Evolutionary conservation across 1,140 invertebrate species (phyloP).

Genomic region (Habropoda laboriosa): DNA sequence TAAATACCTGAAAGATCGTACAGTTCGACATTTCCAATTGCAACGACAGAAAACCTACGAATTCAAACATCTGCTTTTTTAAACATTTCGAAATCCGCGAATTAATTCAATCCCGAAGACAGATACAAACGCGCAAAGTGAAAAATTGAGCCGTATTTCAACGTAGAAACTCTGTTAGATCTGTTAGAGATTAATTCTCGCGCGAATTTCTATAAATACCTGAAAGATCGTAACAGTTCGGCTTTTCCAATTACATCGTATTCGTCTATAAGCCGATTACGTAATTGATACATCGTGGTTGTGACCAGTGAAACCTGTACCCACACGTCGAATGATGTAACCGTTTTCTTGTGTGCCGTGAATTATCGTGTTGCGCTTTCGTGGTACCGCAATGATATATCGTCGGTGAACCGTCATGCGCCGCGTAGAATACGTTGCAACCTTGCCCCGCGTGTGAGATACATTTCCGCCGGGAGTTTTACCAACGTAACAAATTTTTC

Average conservation of each 20-base stretch:
- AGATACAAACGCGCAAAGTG: too few species aligned
- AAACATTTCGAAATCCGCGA: too few species aligned
- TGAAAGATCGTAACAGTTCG: too few species aligned
- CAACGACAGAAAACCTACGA: too few species aligned
- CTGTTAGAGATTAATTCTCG: too few species aligned
- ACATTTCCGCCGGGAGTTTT: slow-evolving; percentile 1
- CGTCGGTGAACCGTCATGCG: not conserved
- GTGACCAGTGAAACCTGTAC: slow-evolving; percentile 22
- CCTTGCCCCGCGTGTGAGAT: not conserved
- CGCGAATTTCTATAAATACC: too few species aligned
- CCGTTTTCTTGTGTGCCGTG: slow-evolving; percentile 11
- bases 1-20: too few species aligned
- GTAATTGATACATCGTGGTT: not conserved
- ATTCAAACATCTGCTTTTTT: too few species aligned
- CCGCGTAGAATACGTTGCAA: slow-evolving; percentile 1
- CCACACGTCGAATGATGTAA: slow-evolving; percentile 25
- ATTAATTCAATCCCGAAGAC: too few species aligned
- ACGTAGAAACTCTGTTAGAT: too few species aligned
- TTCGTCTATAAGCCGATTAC: not conserved
- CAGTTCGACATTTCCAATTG: too few species aligned
- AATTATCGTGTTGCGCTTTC: slow-evolving; percentile 22
- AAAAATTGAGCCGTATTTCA: too few species aligned
- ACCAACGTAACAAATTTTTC: not conserved
- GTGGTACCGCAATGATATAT: slow-evolving; percentile 13
- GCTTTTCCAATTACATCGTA: slow-evolving; percentile 9